Conservation (phyloP, 2,888 invertebrate species). For the Hermaeophaga mercurialis region DNA sequence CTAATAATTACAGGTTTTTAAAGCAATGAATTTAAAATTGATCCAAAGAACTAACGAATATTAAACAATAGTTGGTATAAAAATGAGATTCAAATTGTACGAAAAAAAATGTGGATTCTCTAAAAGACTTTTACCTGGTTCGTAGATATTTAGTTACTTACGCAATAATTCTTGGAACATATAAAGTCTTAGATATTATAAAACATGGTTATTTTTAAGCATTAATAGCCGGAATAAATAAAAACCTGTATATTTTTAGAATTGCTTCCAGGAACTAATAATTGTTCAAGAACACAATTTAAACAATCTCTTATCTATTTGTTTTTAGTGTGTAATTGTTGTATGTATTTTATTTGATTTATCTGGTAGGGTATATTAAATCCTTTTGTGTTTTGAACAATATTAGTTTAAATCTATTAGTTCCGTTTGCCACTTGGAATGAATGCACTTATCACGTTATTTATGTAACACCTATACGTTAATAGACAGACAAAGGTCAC, state of each 20-base stretch:
- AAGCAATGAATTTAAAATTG: too few species aligned
- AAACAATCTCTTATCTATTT: slow-evolving; percentile 17
- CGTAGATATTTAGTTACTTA: background rate
- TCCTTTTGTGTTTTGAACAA: slow-evolving; percentile 22
- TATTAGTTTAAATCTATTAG: slow-evolving; percentile 10
- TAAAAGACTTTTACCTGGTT: background rate
- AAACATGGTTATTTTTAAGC: background rate
- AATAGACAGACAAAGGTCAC: slow-evolving; percentile 28
- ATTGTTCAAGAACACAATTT: slow-evolving; percentile 14
- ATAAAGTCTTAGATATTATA: background rate
- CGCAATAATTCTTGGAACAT: background rate
- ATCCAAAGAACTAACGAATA: too few species aligned
- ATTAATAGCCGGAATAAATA: background rate
- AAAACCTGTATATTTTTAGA: slow-evolving; percentile 3
- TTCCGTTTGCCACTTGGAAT: slow-evolving; percentile 17
- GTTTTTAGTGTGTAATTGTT: background rate
- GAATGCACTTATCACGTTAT: slow-evolving; percentile 25
- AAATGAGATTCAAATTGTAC: slow-evolving; percentile 5
- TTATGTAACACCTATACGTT: slow-evolving; percentile 32
- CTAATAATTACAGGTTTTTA: too few species aligned
- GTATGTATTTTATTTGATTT: background rate
- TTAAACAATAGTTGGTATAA: too few species aligned
- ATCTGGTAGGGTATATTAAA: slow-evolving; percentile 1
- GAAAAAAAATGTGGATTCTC: background rate
- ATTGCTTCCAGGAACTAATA: slow-evolving; percentile 2